Base-by-base conservation (phyloP, 2,888 invertebrate genomes). In the Cantharis rufa region DNA sequence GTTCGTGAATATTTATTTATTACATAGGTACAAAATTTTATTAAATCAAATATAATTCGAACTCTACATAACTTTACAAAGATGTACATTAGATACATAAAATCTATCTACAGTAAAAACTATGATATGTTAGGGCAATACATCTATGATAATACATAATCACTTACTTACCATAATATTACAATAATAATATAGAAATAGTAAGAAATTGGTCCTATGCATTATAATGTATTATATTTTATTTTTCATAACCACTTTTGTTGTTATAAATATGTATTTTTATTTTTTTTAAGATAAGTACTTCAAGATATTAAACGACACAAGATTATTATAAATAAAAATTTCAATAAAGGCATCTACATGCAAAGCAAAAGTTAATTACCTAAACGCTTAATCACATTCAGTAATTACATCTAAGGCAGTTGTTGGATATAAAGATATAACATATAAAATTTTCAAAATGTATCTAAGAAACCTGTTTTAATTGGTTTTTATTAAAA, bases 191-290 rank as follows among this genome's bases (percentile, higher is more conserved):
- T 81, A 82, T 85, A 86, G 82, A 86, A 86, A 86, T 83, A 84
- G 86, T 87, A 87, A 86, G 87, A 87, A 87, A 87, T 87, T 87
- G 87, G 87, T 87, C 87, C 87, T 86, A 84, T 84, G 84, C 79
- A 82, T 83, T 48, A 83, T 83, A 84, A 84, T 84, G 84, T 84
- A 84, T 84, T 85, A 69, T 69, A 69, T 66, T 66, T 66, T 21
- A 66, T 66, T 21, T 85, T 84, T 21, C 63, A 66, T 16, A 71
- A 63, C 18, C 27, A 71, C 27, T 71, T n/a, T 64, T 27, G 62
- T 69, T 28, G 16, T 32, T 68, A 68, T 16, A 28, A 28, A 28
- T 32, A 69, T 27, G 18, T 64, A 16, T 32, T 32, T 63, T 64
- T n/a, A 48, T 48, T 48, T 63, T 64, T 64, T 21, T 66, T n/a